These are phyloP conservation scores for Lagopus muta DNA, from an alignment of 2,113 vertebrate genomes.

Conservation along the genomic window DNA sequence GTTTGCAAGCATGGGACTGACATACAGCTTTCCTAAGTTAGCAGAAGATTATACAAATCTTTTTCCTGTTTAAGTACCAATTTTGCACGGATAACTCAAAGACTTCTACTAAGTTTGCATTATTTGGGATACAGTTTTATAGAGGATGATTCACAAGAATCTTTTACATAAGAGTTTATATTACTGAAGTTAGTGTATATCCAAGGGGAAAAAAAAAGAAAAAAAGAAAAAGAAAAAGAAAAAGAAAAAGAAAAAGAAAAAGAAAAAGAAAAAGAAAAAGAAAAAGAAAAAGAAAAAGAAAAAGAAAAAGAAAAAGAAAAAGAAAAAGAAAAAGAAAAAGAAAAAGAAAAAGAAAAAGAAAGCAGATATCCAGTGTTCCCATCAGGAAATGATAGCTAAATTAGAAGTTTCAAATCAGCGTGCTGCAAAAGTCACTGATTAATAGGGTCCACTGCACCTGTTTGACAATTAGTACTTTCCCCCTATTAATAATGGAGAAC, in stretches of 20 bases:
- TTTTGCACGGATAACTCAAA: not conserved
- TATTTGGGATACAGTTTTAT: not conserved
- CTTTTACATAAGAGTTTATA: not conserved
- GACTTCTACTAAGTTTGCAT: not conserved
- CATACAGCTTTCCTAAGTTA: not conserved
- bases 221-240: too few relatives aligned
- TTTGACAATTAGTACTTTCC: slow-evolving; percentile 56
- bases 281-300: not conserved
- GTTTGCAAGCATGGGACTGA: not conserved
- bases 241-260: not conserved
- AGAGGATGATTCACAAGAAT: not conserved
- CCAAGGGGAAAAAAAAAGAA: not conserved
- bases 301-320: not conserved
- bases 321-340: too few relatives aligned
- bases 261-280: not conserved
- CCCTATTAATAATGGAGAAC: slow-evolving; percentile 59
- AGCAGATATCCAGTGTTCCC: not conserved
- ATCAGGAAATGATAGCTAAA: slow-evolving; percentile 16
- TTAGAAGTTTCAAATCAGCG: slow-evolving; percentile 32
- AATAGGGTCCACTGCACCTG: slow-evolving; percentile 40
- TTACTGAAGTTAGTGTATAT: not conserved
- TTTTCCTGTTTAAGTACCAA: not conserved
- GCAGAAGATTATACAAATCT: not conserved
- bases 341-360: not conserved
- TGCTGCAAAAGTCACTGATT: slow-evolving; percentile 29